A percentile compares a stretch with the other conserved stretches of the same genome.
phyloP scores from a whole-genome alignment of 2,888 invertebrate genomes.

The Microchrysa polita region DNA sequence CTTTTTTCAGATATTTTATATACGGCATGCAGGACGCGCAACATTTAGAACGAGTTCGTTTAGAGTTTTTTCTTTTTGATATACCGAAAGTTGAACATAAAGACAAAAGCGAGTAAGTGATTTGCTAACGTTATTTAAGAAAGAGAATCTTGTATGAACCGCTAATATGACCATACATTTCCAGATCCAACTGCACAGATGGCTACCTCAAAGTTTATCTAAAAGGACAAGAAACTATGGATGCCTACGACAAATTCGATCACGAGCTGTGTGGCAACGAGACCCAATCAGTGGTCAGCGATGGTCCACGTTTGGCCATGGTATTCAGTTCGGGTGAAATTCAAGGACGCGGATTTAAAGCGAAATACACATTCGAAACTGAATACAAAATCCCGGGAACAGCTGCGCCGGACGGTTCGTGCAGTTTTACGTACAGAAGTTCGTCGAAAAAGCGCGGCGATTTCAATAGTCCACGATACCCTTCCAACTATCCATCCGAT shows the following conservation, averaged over 20 bases:
- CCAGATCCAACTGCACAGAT: slow-evolving; percentile 78
- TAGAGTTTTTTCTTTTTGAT: slow-evolving; percentile 89
- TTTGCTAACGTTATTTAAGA: neutral
- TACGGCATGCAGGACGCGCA: slow-evolving; percentile 98
- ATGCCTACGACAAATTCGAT: slow-evolving; percentile 93
- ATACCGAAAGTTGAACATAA: slow-evolving; percentile 79
- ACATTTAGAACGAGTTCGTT: slow-evolving; percentile 91
- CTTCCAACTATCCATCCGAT: slow-evolving; percentile 95
- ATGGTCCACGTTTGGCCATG: slow-evolving; percentile 92
- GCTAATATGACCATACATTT: neutral
- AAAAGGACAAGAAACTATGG: slow-evolving; percentile 91
- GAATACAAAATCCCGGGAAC: slow-evolving; percentile 96
- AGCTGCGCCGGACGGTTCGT: slow-evolving; percentile 89
- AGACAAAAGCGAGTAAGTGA: slow-evolving; percentile 82
- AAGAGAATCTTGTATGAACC: neutral
- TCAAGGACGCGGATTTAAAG: slow-evolving; percentile 89
- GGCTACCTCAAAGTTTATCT: slow-evolving; percentile 91
- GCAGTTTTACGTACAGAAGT: slow-evolving; percentile 91
- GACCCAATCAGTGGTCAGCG: slow-evolving; percentile 85
- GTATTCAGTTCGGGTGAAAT: slow-evolving; percentile 93
- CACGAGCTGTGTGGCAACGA: slow-evolving; percentile 90
- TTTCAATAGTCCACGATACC: slow-evolving; percentile 95
- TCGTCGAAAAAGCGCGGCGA: slow-evolving; percentile 87
- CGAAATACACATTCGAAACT: slow-evolving; percentile 68
- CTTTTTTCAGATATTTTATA: slow-evolving; percentile 82